phyloP scores from a whole-genome alignment of 2,888 invertebrate genomes.

The Catocala sponsa region DNA sequence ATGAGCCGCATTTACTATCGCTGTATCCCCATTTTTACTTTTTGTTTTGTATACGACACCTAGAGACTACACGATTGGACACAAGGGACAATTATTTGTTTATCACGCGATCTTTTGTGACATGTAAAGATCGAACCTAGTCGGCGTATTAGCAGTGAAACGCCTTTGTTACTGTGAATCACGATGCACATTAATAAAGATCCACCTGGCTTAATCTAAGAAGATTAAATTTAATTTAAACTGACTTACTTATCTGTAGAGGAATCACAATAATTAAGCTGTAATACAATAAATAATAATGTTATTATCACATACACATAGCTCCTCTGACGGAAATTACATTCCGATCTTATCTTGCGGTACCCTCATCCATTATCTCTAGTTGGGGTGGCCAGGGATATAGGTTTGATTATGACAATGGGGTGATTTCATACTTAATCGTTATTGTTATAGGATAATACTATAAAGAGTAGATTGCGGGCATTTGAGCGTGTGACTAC shows the following conservation, averaged over 20 bases:
- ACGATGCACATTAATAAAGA: too few relatives aligned
- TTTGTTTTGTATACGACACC: too few relatives aligned
- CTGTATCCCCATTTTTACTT: too few relatives aligned
- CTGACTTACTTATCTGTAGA: neutral
- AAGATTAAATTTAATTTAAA: neutral
- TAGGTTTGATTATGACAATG: constrained; percentile 57
- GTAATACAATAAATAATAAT: constrained; percentile 42
- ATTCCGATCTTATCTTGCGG: constrained; percentile 63
- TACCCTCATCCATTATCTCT: constrained; percentile 68
- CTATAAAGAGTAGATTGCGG: neutral
- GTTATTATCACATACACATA: constrained; percentile 44
- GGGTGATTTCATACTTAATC: constrained; percentile 56
- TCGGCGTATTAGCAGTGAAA: too few relatives aligned
- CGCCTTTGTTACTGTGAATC: too few relatives aligned
- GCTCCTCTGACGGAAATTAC: constrained; percentile 62
- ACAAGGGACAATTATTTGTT: too few relatives aligned
- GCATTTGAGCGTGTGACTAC: constrained; percentile 1
- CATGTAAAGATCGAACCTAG: too few relatives aligned
- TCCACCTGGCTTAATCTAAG: too few relatives aligned
- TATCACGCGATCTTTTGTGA: too few relatives aligned
- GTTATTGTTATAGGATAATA: constrained; percentile 31
- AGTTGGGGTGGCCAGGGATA: constrained; percentile 61
- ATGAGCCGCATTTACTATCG: too few relatives aligned
- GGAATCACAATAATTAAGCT: neutral
- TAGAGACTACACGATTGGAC: too few relatives aligned